Percentiles rank a stretch among this genome's conserved stretches.
Conservation (phyloP, 2,888 invertebrate genomes). For the Lycaena phlaeas region DNA sequence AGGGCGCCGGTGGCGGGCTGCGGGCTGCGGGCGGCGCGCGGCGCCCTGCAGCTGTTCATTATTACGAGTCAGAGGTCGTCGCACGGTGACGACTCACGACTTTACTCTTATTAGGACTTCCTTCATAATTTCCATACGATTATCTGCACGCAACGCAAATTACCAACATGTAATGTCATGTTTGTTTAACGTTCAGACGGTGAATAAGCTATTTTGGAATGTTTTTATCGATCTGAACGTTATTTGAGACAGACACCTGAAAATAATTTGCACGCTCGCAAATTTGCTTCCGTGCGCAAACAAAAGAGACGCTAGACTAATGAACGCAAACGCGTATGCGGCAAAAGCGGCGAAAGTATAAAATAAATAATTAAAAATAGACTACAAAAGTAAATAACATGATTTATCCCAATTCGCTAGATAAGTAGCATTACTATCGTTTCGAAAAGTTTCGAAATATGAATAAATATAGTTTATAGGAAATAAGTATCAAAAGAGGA, state of each 20-base stretch:
- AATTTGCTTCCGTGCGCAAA: too few species aligned
- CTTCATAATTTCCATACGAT: constrained; percentile 11
- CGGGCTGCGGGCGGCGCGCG: too few species aligned
- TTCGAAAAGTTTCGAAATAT: too few species aligned
- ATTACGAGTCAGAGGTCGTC: constrained; percentile 17
- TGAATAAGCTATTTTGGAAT: neutral
- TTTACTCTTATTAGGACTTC: constrained; percentile 15
- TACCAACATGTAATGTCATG: neutral
- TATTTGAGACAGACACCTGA: neutral
- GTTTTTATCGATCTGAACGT: neutral
- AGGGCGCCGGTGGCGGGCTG: constrained; percentile 1
- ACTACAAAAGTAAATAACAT: too few species aligned
- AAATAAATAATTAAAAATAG: neutral
- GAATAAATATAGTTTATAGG: too few species aligned
- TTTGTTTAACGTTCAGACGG: neutral
- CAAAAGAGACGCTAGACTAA: too few species aligned
- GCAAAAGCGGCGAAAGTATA: neutral
- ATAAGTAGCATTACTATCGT: too few species aligned
- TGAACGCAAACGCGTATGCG: too few species aligned
- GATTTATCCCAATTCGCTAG: too few species aligned
- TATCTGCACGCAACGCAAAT: neutral
- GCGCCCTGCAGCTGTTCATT: neutral
- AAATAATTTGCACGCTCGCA: too few species aligned
- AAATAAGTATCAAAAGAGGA: too few species aligned
- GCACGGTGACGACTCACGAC: constrained; percentile 16